Evolutionary conservation across 2,113 vertebrate genomes (phyloP).

Genomic region (Naja naja): DNA sequence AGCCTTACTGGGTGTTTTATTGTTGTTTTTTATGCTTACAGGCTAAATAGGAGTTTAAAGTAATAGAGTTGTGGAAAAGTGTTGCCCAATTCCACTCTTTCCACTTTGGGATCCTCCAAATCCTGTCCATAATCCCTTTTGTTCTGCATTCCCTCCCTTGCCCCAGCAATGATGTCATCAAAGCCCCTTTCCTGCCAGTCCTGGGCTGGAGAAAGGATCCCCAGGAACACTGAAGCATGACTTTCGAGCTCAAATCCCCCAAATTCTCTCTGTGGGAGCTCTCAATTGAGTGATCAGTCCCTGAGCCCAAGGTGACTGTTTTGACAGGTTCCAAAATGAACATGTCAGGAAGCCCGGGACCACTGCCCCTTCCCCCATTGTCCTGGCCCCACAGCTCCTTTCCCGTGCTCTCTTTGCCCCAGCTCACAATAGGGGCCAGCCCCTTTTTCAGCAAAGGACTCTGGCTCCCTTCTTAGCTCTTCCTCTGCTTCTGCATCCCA

Average conservation of each 20-base stretch:
- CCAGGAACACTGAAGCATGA: not conserved
- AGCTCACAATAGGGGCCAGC: slow-evolving; percentile 19
- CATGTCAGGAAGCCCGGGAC: slow-evolving; percentile 48
- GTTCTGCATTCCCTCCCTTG: not conserved
- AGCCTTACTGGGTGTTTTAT: not conserved
- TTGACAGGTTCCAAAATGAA: slow-evolving; percentile 62
- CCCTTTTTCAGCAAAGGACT: slow-evolving; percentile 13
- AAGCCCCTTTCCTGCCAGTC: not conserved
- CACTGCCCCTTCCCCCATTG: slow-evolving; percentile 9
- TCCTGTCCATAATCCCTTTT: not conserved
- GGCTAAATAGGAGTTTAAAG: not conserved
- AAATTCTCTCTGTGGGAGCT: slow-evolving; percentile 14
- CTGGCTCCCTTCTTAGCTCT: slow-evolving; percentile 5
- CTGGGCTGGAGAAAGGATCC: slow-evolving; percentile 19
- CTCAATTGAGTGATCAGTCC: slow-evolving; percentile 48
- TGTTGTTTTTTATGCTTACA: not conserved
- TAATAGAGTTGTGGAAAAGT: no score
- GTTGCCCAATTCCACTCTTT: not conserved
- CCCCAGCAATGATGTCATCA: slow-evolving; percentile 25
- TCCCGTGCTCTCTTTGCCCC: slow-evolving; percentile 23
- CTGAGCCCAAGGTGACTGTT: slow-evolving; percentile 37
- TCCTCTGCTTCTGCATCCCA: not conserved
- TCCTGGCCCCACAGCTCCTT: slow-evolving; percentile 8
- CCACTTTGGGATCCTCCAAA: not conserved
- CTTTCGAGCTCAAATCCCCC: not conserved